These are phyloP conservation scores for Eubasilissa splendida DNA, from an alignment of 2,888 invertebrate genomes.

Conservation along the genomic window DNA sequence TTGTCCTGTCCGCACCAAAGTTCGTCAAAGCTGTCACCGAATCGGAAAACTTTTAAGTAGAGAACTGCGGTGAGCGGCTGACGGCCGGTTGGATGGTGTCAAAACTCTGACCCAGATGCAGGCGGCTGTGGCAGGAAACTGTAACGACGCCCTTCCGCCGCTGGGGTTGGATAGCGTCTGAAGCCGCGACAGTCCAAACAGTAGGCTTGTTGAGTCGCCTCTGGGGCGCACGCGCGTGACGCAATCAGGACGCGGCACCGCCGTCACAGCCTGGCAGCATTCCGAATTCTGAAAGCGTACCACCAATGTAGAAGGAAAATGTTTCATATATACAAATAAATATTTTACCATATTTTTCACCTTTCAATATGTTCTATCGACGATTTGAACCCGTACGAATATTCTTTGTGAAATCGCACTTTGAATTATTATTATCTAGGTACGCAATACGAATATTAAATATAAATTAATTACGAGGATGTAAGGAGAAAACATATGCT, in stretches of 20 bases:
- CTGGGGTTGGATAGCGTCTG: constrained; percentile 38
- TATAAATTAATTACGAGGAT: too few relatives aligned
- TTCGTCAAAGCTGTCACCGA: constrained; percentile 1
- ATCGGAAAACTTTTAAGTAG: constrained; percentile 2
- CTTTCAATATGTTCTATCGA: too few relatives aligned
- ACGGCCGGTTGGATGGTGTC: constrained; percentile 20
- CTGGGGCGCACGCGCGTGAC: constrained; percentile 48
- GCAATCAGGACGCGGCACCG: constrained; percentile 38
- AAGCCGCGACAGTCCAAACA: constrained; percentile 13
- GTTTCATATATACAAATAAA: too few relatives aligned
- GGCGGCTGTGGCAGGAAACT: constrained; percentile 15
- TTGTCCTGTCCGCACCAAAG: neutral
- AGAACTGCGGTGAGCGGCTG: constrained; percentile 14
- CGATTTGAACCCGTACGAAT: too few relatives aligned
- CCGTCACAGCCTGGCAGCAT: neutral
- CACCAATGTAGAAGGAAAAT: too few relatives aligned
- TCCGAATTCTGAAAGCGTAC: constrained; percentile 1
- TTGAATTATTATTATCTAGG: too few relatives aligned
- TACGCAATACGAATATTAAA: too few relatives aligned
- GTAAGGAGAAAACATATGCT: too few relatives aligned
- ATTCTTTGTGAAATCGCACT: too few relatives aligned
- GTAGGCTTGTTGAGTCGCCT: constrained; percentile 26
- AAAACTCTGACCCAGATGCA: constrained; percentile 41
- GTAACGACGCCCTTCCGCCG: constrained; percentile 21
- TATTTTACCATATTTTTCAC: too few relatives aligned